These are phyloP conservation scores for Antheraea pernyi DNA, from an alignment of 1,140 invertebrate species.

Conservation along the genomic window DNA sequence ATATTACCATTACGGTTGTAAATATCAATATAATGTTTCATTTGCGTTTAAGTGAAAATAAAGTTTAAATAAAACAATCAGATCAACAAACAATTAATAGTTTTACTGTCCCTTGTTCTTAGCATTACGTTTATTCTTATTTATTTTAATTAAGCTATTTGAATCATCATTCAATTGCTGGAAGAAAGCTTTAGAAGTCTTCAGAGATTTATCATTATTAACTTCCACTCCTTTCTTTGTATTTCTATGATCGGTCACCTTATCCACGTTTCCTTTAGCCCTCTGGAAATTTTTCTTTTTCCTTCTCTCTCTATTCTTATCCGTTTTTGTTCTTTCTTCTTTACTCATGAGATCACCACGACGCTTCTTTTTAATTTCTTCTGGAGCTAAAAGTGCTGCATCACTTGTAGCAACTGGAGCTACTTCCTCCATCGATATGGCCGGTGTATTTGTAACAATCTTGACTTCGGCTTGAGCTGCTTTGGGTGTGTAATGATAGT, in stretches of 20 bases:
- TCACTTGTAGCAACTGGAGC: constrained; percentile 92
- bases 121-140: constrained; percentile 51
- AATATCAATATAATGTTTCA: no score
- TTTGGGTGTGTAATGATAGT: constrained; percentile 97
- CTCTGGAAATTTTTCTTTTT: constrained; percentile 91
- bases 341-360: constrained; percentile 89
- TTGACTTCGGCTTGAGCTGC: constrained; percentile 91
- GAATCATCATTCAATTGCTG: constrained; percentile 88
- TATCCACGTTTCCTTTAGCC: constrained; percentile 78
- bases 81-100: not conserved
- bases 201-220: constrained; percentile 80
- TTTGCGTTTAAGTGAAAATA: not conserved
- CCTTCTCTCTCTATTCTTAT: constrained; percentile 93
- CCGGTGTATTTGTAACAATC: constrained; percentile 94
- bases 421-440: constrained; percentile 97
- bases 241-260: constrained; percentile 83
- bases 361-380: constrained; percentile 93
- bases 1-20: no score
- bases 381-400: constrained; percentile 93
- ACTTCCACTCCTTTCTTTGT: constrained; percentile 75
- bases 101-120: constrained; percentile 69
- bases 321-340: constrained; percentile 90
- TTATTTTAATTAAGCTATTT: constrained; percentile 63
- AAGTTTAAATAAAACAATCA: not conserved
- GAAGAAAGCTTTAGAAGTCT: constrained; percentile 92